Evolutionary conservation across 2,113 vertebrate species (phyloP).

Genomic region (Prunella himalayana): DNA sequence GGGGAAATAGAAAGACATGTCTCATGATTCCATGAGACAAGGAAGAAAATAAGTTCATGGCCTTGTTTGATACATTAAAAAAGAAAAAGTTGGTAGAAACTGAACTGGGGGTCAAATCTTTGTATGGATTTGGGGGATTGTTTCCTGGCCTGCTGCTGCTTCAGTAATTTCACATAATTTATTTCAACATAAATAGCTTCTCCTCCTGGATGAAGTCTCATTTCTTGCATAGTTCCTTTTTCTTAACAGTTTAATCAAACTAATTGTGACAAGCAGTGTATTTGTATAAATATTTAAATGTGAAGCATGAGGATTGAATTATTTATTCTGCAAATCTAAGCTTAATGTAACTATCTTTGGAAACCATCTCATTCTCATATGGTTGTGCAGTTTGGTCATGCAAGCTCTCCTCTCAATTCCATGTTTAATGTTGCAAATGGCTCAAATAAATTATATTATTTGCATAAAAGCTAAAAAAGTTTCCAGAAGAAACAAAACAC

Average conservation of each 20-base stretch:
- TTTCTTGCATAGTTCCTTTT: slow-evolving; percentile 26
- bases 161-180: slow-evolving; percentile 11
- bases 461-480: not conserved
- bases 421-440: not conserved
- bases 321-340: slow-evolving; percentile 50
- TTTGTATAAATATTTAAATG: slow-evolving; percentile 69
- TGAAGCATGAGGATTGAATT: slow-evolving; percentile 43
- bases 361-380: not conserved
- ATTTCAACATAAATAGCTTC: slow-evolving; percentile 16
- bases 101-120: not conserved
- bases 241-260: slow-evolving; percentile 60
- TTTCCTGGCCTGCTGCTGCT: not conserved
- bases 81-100: not conserved
- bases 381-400: not conserved
- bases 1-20: not conserved
- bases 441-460: not conserved
- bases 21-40: not conserved
- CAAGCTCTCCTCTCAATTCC: not conserved
- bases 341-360: slow-evolving; percentile 51
- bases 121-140: not conserved
- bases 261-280: slow-evolving; percentile 51
- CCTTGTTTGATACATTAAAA: not conserved
- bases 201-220: slow-evolving; percentile 11
- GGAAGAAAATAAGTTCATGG: not conserved
- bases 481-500: not conserved